These are phyloP conservation scores for Drosophila serrata DNA, from an alignment of 1,140 invertebrate genomes.

Conservation along the genomic window DNA sequence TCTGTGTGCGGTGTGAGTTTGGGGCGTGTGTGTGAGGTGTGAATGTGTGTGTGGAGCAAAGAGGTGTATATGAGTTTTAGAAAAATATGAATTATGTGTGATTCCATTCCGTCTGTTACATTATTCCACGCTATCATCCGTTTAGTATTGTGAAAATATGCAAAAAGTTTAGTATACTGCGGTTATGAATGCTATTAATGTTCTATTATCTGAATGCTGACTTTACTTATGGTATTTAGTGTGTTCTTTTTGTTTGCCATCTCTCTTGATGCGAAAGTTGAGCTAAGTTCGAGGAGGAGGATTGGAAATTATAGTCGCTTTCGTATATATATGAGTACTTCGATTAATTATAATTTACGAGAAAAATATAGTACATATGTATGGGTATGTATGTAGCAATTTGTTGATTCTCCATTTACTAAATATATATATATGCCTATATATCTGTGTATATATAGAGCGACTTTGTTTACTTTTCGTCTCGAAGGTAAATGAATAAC, in stretches of 20 bases:
- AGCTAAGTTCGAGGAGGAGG: slow-evolving; percentile 30
- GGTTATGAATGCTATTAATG: slow-evolving; percentile 45
- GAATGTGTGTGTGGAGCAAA: slow-evolving; percentile 59
- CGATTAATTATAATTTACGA: slow-evolving; percentile 60
- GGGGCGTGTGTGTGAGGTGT: not conserved
- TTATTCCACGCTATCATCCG: slow-evolving; percentile 34
- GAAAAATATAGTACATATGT: slow-evolving; percentile 81
- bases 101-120: slow-evolving; percentile 35
- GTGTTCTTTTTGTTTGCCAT: slow-evolving; percentile 15
- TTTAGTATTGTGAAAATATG: slow-evolving; percentile 49
- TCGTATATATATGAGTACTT: slow-evolving; percentile 44
- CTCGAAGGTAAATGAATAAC: slow-evolving; percentile 60
- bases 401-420: slow-evolving; percentile 43
- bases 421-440: slow-evolving; percentile 51
- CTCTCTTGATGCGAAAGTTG: slow-evolving; percentile 41
- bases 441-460: slow-evolving; percentile 55
- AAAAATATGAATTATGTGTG: slow-evolving; percentile 72
- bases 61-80: slow-evolving; percentile 77
- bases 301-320: slow-evolving; percentile 42
- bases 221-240: slow-evolving; percentile 15
- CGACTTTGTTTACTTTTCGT: slow-evolving; percentile 41
- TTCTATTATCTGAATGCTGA: slow-evolving; percentile 39
- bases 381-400: slow-evolving; percentile 37
- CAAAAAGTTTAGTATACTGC: slow-evolving; percentile 48
- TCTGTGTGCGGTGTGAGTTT: slow-evolving; percentile 21